Percentiles rank a stretch among this genome's conserved stretches.
These are phyloP conservation scores for Nothura maculosa DNA, from an alignment of 2,797 vertebrate species.

Conservation along the genomic window DNA sequence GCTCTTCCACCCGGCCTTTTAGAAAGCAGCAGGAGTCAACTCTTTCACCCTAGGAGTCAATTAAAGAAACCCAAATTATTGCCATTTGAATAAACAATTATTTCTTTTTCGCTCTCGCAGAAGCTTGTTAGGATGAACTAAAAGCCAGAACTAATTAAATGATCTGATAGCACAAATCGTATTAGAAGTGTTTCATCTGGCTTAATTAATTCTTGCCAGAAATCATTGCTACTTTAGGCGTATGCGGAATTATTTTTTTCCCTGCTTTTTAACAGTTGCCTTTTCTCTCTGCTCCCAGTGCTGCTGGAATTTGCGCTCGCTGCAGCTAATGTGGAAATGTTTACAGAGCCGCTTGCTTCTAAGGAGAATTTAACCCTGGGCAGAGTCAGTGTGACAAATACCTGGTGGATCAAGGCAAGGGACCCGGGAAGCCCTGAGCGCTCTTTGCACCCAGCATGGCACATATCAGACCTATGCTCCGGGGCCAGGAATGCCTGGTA, in stretches of 20 bases:
- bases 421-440: not conserved
- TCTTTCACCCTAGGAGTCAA: constrained; percentile 76
- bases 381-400: not conserved
- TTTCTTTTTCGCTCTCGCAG: constrained; percentile 74
- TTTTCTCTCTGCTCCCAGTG: constrained; percentile 38
- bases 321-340: constrained; percentile 45
- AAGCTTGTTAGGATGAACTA: constrained; percentile 71
- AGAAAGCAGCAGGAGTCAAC: constrained; percentile 71
- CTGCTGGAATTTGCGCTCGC: constrained; percentile 48
- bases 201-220: constrained; percentile 79
- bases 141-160: constrained; percentile 79
- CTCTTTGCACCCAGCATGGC: not conserved
- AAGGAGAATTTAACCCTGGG: constrained; percentile 32
- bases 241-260: constrained; percentile 28
- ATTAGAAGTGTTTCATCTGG: constrained; percentile 77
- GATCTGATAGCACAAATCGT: constrained; percentile 74
- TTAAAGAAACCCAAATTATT: constrained; percentile 80
- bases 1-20: constrained; percentile 64
- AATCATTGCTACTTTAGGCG: constrained; percentile 69
- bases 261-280: constrained; percentile 61
- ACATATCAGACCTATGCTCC: not conserved
- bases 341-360: constrained; percentile 32
- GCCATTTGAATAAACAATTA: constrained; percentile 80
- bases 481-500: not conserved
- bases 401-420: not conserved